A percentile compares a stretch with the other conserved stretches of the same genome.
These are phyloP conservation scores for Centropyge bicolor DNA, from an alignment of 2,797 vertebrate species.

Conservation along the genomic window DNA sequence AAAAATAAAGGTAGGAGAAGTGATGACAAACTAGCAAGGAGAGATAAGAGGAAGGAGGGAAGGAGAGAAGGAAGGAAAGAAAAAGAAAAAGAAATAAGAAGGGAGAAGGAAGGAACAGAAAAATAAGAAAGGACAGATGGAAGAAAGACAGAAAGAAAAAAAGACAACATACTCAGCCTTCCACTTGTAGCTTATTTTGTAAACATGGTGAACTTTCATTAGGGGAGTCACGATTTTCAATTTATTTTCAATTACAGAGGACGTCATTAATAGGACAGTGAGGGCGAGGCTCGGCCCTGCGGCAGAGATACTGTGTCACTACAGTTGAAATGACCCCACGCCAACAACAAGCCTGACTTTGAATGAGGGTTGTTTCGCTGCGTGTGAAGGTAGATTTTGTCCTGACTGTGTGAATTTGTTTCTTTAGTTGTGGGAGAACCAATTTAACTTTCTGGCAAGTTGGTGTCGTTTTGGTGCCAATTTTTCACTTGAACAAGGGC, in stretches of 20 bases:
- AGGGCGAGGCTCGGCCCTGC: constrained; percentile 41
- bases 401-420: constrained; percentile 2
- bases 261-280: constrained; percentile 58
- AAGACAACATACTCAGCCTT: not conserved
- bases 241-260: constrained; percentile 73
- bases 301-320: constrained; percentile 39
- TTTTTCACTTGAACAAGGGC: constrained; percentile 6
- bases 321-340: constrained; percentile 47
- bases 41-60: too few relatives aligned
- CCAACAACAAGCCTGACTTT: constrained; percentile 50
- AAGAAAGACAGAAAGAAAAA: not conserved
- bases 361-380: constrained; percentile 38
- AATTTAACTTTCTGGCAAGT: constrained; percentile 32
- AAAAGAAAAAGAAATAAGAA: not conserved
- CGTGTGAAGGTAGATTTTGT: not conserved
- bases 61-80: not conserved
- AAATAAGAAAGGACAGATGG: not conserved
- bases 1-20: too few relatives aligned
- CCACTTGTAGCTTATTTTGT: constrained; percentile 35
- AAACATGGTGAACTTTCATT: constrained; percentile 42
- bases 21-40: rapidly evolving
- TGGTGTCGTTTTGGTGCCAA: constrained; percentile 13
- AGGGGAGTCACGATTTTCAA: constrained; percentile 48
- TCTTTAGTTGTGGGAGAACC: constrained; percentile 6
- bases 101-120: too few relatives aligned